Evolutionary conservation across 2,113 vertebrate species (phyloP).

Genomic region (Nerophis ophidion): DNA sequence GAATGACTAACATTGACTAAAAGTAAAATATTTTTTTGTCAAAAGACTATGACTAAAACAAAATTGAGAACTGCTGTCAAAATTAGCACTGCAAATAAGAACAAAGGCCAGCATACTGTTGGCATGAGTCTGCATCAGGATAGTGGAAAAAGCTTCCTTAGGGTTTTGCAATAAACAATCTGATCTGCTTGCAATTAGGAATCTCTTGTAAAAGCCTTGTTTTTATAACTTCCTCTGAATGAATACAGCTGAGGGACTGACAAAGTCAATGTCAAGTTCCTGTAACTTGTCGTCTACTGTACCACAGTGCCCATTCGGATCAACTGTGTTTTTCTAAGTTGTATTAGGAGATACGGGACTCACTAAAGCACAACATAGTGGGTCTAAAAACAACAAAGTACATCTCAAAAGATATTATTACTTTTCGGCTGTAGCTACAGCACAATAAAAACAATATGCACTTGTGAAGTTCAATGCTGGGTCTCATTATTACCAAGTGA

Average conservation of each 20-base stretch:
- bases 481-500: background rate
- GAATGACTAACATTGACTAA: too few species aligned
- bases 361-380: background rate
- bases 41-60: too few species aligned
- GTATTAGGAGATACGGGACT: background rate
- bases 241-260: slow-evolving; percentile 19
- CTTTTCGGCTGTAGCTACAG: background rate
- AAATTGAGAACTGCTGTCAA: too few species aligned
- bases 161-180: slow-evolving; percentile 53
- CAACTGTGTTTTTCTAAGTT: background rate
- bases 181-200: slow-evolving; percentile 58
- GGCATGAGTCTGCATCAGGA: slow-evolving; percentile 39
- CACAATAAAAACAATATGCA: background rate
- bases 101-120: background rate
- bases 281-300: slow-evolving; percentile 6
- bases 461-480: background rate
- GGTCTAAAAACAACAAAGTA: background rate
- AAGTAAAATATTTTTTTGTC: too few species aligned
- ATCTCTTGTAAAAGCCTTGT: slow-evolving; percentile 32
- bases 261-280: slow-evolving; percentile 8
- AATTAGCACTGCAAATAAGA: too few species aligned
- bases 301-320: slow-evolving; percentile 2
- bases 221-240: slow-evolving; percentile 57
- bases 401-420: background rate
- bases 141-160: slow-evolving; percentile 32